Percentiles rank a stretch among this genome's conserved stretches.
These are phyloP conservation scores for Myiopsitta monachus DNA, from an alignment of 2,113 vertebrate species.

Conservation along the genomic window DNA sequence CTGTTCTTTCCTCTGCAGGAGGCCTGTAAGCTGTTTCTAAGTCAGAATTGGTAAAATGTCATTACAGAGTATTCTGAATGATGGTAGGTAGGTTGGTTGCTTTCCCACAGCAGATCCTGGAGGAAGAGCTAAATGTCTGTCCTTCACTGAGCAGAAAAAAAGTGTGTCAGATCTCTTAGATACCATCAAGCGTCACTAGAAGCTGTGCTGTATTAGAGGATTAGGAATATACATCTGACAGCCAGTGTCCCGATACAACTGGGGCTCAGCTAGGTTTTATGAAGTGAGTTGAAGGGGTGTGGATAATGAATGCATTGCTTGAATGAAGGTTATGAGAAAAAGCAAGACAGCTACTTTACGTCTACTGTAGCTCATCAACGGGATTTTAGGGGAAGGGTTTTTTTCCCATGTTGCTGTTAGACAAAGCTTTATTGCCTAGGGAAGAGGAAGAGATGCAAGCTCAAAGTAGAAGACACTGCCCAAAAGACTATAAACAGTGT, in stretches of 20 bases:
- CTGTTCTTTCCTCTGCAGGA: background rate
- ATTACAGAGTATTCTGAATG: background rate
- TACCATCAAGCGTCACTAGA: background rate
- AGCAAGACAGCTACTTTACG: background rate
- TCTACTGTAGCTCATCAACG: background rate
- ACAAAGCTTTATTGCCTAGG: background rate
- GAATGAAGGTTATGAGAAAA: background rate
- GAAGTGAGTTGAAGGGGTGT: background rate
- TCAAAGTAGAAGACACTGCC: background rate
- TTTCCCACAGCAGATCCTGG: constrained; percentile 1
- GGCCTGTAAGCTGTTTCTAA: background rate
- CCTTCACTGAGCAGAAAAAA: background rate
- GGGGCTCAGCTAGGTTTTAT: background rate
- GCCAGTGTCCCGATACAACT: background rate
- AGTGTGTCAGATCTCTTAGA: background rate
- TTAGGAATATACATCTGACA: background rate
- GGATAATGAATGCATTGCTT: background rate
- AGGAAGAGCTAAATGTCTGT: background rate
- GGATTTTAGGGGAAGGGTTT: background rate
- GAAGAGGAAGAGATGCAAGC: background rate
- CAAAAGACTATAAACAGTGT: background rate
- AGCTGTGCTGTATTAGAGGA: background rate
- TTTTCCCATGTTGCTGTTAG: background rate
- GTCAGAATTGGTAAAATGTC: background rate
- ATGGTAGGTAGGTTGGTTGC: background rate